Base-by-base conservation (phyloP, 2,797 vertebrate genomes). In the Macrochelys suwanniensis region DNA sequence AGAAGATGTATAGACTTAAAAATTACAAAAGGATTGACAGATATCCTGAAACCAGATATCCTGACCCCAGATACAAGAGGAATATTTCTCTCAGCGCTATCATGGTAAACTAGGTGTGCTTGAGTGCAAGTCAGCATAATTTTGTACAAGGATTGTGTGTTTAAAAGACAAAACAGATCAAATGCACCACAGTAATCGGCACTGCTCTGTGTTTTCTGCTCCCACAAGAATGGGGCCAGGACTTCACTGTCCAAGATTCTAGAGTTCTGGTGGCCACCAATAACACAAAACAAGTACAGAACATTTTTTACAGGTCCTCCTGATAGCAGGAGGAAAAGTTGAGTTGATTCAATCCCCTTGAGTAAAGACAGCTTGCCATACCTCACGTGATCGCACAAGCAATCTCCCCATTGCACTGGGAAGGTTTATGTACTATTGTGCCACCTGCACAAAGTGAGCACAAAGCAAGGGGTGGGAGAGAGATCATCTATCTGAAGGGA, bases 291-390 rank as follows among this genome's bases (percentile, higher is more conserved):
- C 45, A 57, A 7, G 78, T 3, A 12, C 74, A 33, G 45, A 1
- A 82, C 4, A 80, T 77, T 54, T 85, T 81, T 89, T 76, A 25
- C 61, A 93, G 33, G 68, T 74, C 54, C 83, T 93, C 88, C 81
- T 94, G 57, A 82, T 84, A 92, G 76, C 88, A 93, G 89, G 54
- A 88, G 82, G 92, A 84, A 57, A 88, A 56, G 6, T 11, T 51
- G 71, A 61, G 87, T 57, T 78, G n/a, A 31, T 74, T 89, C 57
- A 51, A 42, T 91, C 85, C 89, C 49, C 76, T 23, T 92, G 61
- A 31, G 87, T 83, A 91, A 94, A 83, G 53, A 59, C 21, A 89
- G 78, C 28, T 26, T 33, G 12, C 23, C 49, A 47, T 11, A 28
- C 74, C 31, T n/a, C 42, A 47, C 4, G 74, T n/a, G 23, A 84